Evolutionary conservation across 1,140 invertebrate species (phyloP).

Genomic region (Zaprionus capensis): DNA sequence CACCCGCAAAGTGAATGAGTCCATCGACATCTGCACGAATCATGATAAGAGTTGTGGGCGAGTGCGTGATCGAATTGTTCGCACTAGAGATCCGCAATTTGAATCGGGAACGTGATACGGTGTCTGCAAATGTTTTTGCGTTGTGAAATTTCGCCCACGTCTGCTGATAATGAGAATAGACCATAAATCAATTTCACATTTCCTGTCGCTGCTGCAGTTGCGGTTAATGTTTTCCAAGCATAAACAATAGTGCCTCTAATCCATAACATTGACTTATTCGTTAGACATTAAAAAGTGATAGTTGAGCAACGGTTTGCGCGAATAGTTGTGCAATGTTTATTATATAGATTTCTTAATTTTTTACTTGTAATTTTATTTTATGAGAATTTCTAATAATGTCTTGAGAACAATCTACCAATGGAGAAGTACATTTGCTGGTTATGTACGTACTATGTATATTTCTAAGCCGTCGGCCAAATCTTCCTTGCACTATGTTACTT

Average conservation of each 20-base stretch:
- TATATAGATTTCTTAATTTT: too few species aligned
- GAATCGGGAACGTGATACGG: constrained; percentile 33
- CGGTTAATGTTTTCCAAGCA: constrained; percentile 1
- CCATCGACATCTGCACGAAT: not conserved
- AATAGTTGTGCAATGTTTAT: not conserved
- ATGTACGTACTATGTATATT: too few species aligned
- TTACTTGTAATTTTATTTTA: too few species aligned
- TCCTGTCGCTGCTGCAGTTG: constrained; percentile 6
- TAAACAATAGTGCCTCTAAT: not conserved
- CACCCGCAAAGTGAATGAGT: not conserved
- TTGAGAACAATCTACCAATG: too few species aligned
- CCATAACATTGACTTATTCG: not conserved
- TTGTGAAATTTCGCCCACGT: constrained; percentile 32
- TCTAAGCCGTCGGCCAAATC: too few species aligned
- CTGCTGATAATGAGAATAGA: constrained; percentile 26
- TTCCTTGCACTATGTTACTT: too few species aligned
- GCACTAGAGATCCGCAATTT: constrained; percentile 28
- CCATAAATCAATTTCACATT: constrained; percentile 11
- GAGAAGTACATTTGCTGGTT: too few species aligned
- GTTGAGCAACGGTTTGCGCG: not conserved
- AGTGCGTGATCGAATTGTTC: constrained; percentile 22
- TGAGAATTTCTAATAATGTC: too few species aligned
- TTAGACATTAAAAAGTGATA: not conserved
- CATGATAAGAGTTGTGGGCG: not conserved
- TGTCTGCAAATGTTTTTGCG: constrained; percentile 37